Evolutionary conservation across 2,113 vertebrate species (phyloP), one percentile per base, ranked within the genome.

Genomic region (Melanerpes aurifrons): DNA sequence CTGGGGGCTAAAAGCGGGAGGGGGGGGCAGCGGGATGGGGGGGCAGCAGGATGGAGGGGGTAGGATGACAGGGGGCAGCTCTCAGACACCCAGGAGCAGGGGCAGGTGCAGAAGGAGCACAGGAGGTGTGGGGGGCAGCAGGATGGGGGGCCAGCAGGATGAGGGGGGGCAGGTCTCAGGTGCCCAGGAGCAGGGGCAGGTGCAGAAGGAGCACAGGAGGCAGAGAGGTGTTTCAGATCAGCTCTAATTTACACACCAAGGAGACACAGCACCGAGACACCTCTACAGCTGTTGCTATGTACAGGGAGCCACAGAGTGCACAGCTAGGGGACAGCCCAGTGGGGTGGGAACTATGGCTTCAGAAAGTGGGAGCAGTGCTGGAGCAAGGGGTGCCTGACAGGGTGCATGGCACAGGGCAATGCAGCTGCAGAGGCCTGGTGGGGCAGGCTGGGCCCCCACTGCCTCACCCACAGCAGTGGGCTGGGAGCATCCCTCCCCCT

Each of bases 281-380:
- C 97, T 98, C 95, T 98, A 98, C 96, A 97, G 95, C 96, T 96
- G 94, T 91, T 92, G 95, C 87, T 97, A 97, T 90, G 89, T 96
- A 98, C 97, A 98, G 71, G 92, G 95, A 95, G 97, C 96, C 94
- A 96, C 96, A 97, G 89, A 95, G 94, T 94, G 89, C 97, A 97
- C 97, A 93, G 95, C 90, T 98, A 97, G 97, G 94, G 98, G 97
- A 98, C 97, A 98, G 86, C 97, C 88, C 96, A 97, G 95, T 97
- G 95, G 97, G 97, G 75, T 87, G 97, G 97, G 97, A 97, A 95
- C 93, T 98, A 98, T 98, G 97, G 98, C 98, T 98, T 98, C 97
- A 97, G 97, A 97, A 98, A 97, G 96, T 96, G 98, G 96, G 96
- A 97, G 97, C 93, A 96, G 96, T 97, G 94, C 96, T 97, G 97